Percentiles rank a stretch among this genome's conserved stretches.
Evolutionary conservation across 2,113 vertebrate species (phyloP).

Genomic region (Hippotragus niger): DNA sequence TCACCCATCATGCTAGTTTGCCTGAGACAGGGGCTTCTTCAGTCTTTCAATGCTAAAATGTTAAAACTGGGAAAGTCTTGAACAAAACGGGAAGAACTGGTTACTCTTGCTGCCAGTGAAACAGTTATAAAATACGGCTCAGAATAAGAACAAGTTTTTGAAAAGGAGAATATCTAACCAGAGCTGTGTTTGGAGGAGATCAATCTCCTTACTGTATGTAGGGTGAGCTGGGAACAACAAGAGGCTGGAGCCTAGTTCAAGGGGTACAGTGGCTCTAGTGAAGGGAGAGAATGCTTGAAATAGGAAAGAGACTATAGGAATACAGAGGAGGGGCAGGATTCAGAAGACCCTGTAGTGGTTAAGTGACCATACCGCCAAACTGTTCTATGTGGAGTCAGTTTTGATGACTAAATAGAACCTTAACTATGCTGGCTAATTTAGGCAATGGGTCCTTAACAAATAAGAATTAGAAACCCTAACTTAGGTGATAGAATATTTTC

Average conservation of each 20-base stretch:
- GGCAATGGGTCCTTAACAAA: background rate
- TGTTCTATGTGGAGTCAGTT: background rate
- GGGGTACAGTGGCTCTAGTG: background rate
- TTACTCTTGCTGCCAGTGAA: background rate
- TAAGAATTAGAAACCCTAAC: background rate
- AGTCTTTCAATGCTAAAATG: background rate
- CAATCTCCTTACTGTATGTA: accelerated
- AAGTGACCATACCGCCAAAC: background rate
- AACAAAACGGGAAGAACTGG: accelerated
- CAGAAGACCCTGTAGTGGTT: background rate
- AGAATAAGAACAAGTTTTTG: background rate
- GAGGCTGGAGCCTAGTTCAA: background rate
- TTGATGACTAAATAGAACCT: background rate
- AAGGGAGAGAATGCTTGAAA: background rate
- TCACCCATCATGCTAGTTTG: background rate
- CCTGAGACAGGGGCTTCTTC: no score
- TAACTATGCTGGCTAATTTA: background rate
- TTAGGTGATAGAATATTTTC: background rate
- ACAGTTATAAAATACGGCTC: background rate
- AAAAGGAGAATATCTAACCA: background rate
- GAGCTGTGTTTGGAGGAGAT: background rate
- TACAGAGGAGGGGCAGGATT: background rate
- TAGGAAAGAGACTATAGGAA: background rate
- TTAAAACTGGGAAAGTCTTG: background rate
- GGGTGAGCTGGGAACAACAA: background rate